Base-by-base conservation (phyloP, 2,113 vertebrate genomes). In the Nerophis ophidion region DNA sequence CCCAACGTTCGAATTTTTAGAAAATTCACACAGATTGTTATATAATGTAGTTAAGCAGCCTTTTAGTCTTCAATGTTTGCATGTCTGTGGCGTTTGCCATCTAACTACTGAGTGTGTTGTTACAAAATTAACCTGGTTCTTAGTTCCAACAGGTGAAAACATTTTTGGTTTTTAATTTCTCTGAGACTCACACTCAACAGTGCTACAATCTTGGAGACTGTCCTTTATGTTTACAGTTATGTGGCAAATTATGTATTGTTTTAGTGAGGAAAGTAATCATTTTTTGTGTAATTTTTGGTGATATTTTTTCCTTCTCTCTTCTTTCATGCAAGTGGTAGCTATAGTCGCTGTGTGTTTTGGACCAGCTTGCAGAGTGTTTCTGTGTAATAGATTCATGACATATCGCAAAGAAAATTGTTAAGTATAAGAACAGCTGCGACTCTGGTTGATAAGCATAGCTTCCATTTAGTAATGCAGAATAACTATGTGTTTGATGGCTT, bases 361-460 rank as follows among this genome's bases (percentile, higher is more conserved):
- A 65, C n/a, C 45, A 6, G 9, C n/a, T 44, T 38, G 38, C 8
- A 40, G 50, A 16, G 47, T 65, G 56, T 44, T 66, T 73, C 16
- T 62, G 63, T 53, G 65, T 81, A 70, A 81, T 75, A 62, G 49
- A 63, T 79, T 44, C 80, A 66, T 85, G 82, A 81, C 70, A 65
- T 69, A 63, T 60, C 61, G 61, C 75, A 75, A 82, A 58, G 75
- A 61, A 76, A 84, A 75, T 65, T 12, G 60, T 74, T 63, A 60
- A 61, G 73, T 66, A 72, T 51, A 42, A 54, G 63, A 65, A 6
- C 80, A 84, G 78, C 74, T 81, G 81, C 69, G 80, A 59, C 74
- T 67, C 72, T 86, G 50, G 51, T 89, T 87, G 75, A 82, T 87
- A 87, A 85, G 84, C 87, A 87, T 86, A 83, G 83, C 78, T 80